Conservation (phyloP, 2,113 vertebrate genomes). For the Antennarius striatus region DNA sequence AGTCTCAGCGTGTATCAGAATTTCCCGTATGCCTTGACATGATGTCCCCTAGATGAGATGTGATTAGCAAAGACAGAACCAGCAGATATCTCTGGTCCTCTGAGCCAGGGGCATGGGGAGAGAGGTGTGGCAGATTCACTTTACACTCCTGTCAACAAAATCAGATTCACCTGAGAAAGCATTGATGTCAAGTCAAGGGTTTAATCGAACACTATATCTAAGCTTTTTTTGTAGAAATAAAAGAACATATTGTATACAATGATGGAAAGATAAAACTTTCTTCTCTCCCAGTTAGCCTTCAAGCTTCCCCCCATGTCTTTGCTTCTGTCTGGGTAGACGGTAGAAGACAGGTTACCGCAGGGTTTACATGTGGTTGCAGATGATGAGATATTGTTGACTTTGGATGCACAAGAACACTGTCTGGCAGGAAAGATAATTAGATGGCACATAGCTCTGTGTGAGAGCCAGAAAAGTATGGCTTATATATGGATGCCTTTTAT, state of each 20-base stretch:
- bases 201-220: too few species aligned
- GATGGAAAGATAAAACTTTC: not conserved
- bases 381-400: constrained; percentile 22
- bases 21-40: constrained; percentile 38
- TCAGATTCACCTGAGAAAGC: constrained; percentile 13
- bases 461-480: constrained; percentile 6
- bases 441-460: constrained; percentile 19
- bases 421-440: constrained; percentile 59
- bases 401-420: constrained; percentile 4
- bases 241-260: too few species aligned
- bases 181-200: constrained; percentile 1
- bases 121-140: constrained; percentile 42
- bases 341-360: not conserved
- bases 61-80: constrained; percentile 43
- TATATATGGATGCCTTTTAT: constrained; percentile 16
- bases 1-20: constrained; percentile 54
- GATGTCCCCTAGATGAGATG: constrained; percentile 42
- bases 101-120: constrained; percentile 8
- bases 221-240: too few species aligned
- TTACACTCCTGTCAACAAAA: constrained; percentile 26
- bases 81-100: constrained; percentile 9
- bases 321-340: not conserved
- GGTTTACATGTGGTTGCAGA: not conserved
- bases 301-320: not conserved
- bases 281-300: not conserved